Percentiles rank a stretch among this genome's conserved stretches.
Evolutionary conservation across 2,888 invertebrate genomes (phyloP).

Genomic region (Dicycla oo): DNA sequence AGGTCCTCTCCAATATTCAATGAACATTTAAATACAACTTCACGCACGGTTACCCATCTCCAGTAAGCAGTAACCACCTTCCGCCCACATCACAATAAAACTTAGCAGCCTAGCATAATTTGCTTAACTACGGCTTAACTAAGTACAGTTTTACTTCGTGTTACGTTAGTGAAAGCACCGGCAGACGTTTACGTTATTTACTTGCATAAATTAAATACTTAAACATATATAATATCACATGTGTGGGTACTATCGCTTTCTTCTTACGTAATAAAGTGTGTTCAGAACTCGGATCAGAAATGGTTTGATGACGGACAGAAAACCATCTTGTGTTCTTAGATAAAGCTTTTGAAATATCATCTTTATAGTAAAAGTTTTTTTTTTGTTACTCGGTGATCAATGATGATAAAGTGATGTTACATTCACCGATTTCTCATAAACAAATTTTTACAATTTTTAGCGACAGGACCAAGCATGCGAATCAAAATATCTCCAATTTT

Average conservation of each 20-base stretch:
- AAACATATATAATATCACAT: conserved; percentile 72
- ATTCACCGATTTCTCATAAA: not conserved
- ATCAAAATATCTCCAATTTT: not conserved
- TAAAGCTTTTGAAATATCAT: conserved; percentile 1
- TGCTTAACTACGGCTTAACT: conserved; percentile 43
- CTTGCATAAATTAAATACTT: conserved; percentile 78
- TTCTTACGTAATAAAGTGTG: conserved; percentile 76
- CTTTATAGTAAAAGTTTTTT: not conserved
- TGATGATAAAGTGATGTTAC: not conserved
- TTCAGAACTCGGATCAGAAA: conserved; percentile 52
- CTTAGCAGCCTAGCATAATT: conserved; percentile 32
- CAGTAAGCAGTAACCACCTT: conserved; percentile 19
- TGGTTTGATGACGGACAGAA: conserved; percentile 18
- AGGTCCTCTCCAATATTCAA: conserved; percentile 14
- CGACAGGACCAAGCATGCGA: not conserved
- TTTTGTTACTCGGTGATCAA: not conserved
- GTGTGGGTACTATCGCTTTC: conserved; percentile 77
- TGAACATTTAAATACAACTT: conserved; percentile 14
- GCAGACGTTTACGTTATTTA: conserved; percentile 71
- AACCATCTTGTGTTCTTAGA: conserved; percentile 20
- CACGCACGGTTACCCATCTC: conserved; percentile 22
- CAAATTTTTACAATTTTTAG: not conserved
- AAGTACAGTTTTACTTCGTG: conserved; percentile 42
- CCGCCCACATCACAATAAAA: conserved; percentile 49
- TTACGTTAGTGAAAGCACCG: conserved; percentile 75